These are phyloP conservation scores for Tupiocoris notatus DNA, from an alignment of 2,888 invertebrate genomes.

Conservation along the genomic window DNA sequence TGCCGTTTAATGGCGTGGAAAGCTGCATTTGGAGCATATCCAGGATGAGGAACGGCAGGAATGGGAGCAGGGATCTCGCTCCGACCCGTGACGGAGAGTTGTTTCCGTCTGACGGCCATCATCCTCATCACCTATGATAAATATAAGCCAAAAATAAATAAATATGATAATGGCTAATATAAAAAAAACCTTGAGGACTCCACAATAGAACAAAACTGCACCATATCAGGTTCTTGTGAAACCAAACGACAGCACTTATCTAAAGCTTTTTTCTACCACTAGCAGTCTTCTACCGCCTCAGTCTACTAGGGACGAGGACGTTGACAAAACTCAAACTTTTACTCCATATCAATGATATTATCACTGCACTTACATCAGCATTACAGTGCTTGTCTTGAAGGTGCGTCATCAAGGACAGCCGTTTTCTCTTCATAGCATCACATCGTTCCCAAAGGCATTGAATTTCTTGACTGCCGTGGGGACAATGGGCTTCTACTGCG, in stretches of 20 bases:
- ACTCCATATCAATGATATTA: too few relatives aligned
- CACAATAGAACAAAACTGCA: too few relatives aligned
- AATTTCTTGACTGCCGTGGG: constrained; percentile 68
- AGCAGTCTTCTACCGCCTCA: too few relatives aligned
- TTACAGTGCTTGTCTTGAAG: constrained; percentile 93
- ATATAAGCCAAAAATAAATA: constrained; percentile 48
- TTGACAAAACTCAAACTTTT: too few relatives aligned
- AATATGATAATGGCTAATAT: too few relatives aligned
- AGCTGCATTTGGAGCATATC: constrained; percentile 93
- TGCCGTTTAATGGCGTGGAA: constrained; percentile 95
- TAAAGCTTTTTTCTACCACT: neutral
- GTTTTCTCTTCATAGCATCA: constrained; percentile 82
- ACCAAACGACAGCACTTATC: neutral
- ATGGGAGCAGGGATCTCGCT: constrained; percentile 60
- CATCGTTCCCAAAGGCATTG: constrained; percentile 88
- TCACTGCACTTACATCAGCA: constrained; percentile 68
- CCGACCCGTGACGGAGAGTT: constrained; percentile 58
- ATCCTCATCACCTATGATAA: constrained; percentile 66
- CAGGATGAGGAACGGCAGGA: constrained; percentile 67
- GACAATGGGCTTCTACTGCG: constrained; percentile 81
- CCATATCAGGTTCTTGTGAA: neutral
- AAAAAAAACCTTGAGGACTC: too few relatives aligned
- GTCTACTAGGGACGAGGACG: too few relatives aligned
- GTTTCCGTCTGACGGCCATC: constrained; percentile 66
- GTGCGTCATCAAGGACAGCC: constrained; percentile 96